A percentile compares a stretch with the other conserved stretches of the same genome.
Evolutionary conservation across 37 sponge, comb jelly and placozoan species (phyloP).

Genomic region (Hormiphora californensis): DNA sequence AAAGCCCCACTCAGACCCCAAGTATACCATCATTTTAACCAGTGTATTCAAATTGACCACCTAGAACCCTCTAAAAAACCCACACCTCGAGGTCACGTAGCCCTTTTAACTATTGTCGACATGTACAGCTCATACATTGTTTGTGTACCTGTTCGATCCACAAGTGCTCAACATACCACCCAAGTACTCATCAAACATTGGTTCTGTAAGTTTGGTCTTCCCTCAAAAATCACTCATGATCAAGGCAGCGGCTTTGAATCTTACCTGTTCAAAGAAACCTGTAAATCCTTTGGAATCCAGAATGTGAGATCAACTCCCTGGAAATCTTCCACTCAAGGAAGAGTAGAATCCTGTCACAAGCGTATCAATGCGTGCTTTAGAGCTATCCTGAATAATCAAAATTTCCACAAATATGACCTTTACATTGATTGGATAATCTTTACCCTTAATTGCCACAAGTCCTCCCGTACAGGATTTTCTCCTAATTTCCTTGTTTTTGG

Average conservation of each 20-base stretch:
- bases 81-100: neutral
- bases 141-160: neutral
- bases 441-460: too few relatives aligned
- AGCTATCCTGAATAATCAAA: neutral
- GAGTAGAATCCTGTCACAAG: neutral
- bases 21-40: neutral
- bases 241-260: neutral
- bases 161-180: neutral
- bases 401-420: neutral
- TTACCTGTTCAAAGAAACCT: neutral
- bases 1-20: neutral
- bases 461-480: too few relatives aligned
- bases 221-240: neutral
- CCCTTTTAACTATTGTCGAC: neutral
- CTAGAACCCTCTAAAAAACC: neutral
- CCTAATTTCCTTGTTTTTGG: too few relatives aligned
- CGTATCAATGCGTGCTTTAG: neutral
- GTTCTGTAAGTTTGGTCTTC: constrained; percentile 23
- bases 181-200: constrained; percentile 3
- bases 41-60: neutral
- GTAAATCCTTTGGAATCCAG: neutral
- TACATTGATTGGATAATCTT: too few relatives aligned
- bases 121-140: neutral
- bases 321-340: neutral
- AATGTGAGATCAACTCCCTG: neutral